Base-by-base conservation (phyloP, 1,140 invertebrate species). In the Eriocheir sinensis region DNA sequence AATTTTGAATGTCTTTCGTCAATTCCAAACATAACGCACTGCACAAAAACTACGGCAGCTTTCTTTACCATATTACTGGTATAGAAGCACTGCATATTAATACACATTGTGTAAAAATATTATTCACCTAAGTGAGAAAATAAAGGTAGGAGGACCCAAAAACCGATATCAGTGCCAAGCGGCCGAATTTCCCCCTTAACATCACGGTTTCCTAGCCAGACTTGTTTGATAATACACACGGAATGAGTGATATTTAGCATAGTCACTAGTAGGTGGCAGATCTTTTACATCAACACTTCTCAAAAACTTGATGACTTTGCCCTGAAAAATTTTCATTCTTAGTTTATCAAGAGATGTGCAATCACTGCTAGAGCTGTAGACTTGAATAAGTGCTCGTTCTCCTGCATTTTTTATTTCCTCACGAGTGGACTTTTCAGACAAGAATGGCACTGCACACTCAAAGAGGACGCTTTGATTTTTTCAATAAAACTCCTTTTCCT, bases 361-460 rank as follows among this genome's bases (percentile, higher is more conserved):
- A 89, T 89, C 86, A 89, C 38, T 89, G 40, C 86, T n/a, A 89
- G 86, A 89, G 86, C 86, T 89, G 86, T 89, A 89, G 86, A 89
- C 53, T 3, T 91, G 34, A 91, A 91, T 91, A 15, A 53, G 38
- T 91, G 89, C 89, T 60, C 60, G 9, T 60, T 91, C 44, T 91
- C 89, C 89, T 91, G 89, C 89, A 30, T 60, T 32, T 91, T 32
- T 91, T 9, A 91, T 91, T 91, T 91, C 89, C 89, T 91, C 89
- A 79, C 36, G 48, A 91, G 48, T 91, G 44, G 48, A 91, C 44
- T 53, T 91, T 44, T 53, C 44, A 91, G 44, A 53, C 89, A 91
- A 60, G 89, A 91, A 91, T 34, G 89, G 89, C 89, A 32, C 89
- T 60, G 89, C n/a, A 91, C 89, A 91, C 48, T 91, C 89, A 79